Evolutionary conservation across 2,797 vertebrate species (phyloP), one percentile per base, ranked within the genome.

Genomic region (Hapalemur alaotrensis): DNA sequence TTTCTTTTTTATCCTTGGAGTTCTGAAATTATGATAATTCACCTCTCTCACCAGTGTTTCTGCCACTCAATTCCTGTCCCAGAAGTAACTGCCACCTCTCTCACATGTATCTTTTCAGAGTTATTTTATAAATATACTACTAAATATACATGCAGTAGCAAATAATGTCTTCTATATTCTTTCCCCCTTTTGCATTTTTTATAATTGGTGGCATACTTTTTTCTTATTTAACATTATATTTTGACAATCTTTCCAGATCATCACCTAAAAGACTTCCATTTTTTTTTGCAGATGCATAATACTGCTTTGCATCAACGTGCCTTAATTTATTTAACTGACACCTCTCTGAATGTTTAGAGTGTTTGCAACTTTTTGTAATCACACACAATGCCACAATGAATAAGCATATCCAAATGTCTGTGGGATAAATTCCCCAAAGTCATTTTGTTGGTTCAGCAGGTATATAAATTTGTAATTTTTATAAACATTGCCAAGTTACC

Each of bases 21-120:
- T 95, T 96, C 69, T 96, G 83, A 91, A 86, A 63, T 92, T 73
- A 76, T 69, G 63, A 46, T 95, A 92, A 95, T 94, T 95, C 18
- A 67, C 48, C 23, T 69, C 48, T 94, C 69, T 86, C 50, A 75
- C n/a, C 46, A 93, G 18, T n/a, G 41, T 86, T 96, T 75, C 82
- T 93, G 72, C n/a, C 69, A 84, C 35, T n/a, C 28, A 89, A 41
- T 94, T 97, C 46, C 59, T 96, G 18, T 93, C 82, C 46, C 63
- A 89, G 15, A 84, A 35, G 23, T 93, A 93, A 89, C 11, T 85
- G 32, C 43, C 89, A 57, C 69, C 73, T 94, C 13, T 84, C 6
- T 91, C 32, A 50, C 85, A 48, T 59, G 7, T 72, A 93, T 89
- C 15, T 57, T 95, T 78, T 30, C 46, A 91, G 85, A 89, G 82